These are phyloP conservation scores for Campoplex nolae DNA, from an alignment of 2,888 invertebrate species.

Conservation along the genomic window DNA sequence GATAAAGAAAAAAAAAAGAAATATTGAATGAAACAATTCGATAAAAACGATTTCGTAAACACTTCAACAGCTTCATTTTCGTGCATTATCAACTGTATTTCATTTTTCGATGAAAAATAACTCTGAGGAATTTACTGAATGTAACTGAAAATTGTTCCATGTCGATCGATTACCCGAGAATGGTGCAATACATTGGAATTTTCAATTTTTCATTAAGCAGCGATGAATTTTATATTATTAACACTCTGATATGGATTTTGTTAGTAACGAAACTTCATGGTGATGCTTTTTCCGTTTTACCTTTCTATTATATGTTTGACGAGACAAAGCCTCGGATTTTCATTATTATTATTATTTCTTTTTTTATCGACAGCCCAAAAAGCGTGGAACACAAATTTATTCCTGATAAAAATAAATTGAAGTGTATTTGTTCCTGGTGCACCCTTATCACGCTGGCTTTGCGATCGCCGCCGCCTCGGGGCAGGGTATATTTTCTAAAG, in stretches of 20 bases:
- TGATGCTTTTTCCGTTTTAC: not conserved
- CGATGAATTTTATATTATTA: no score
- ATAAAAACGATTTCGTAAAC: not conserved
- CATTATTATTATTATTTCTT: not conserved
- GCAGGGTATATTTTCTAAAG: conserved; percentile 40
- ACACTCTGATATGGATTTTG: no score
- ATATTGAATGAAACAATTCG: not conserved
- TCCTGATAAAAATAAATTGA: conserved; percentile 45
- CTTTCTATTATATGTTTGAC: not conserved
- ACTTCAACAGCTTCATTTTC: no score
- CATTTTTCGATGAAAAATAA: not conserved
- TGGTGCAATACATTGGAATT: not conserved
- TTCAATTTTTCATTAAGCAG: no score
- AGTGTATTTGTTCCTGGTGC: conserved; percentile 32
- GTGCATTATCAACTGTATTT: not conserved
- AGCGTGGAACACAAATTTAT: conserved; percentile 28
- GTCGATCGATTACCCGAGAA: not conserved
- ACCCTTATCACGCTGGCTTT: conserved; percentile 40
- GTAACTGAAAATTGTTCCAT: not conserved
- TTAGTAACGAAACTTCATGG: not conserved
- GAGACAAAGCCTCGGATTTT: not conserved
- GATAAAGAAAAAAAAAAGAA: not conserved
- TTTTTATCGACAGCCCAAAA: conserved; percentile 11
- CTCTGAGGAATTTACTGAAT: no score
- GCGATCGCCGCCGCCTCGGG: not conserved